These are phyloP conservation scores for Cyclophora albipunctata DNA, from an alignment of 2,888 invertebrate species.

Conservation along the genomic window DNA sequence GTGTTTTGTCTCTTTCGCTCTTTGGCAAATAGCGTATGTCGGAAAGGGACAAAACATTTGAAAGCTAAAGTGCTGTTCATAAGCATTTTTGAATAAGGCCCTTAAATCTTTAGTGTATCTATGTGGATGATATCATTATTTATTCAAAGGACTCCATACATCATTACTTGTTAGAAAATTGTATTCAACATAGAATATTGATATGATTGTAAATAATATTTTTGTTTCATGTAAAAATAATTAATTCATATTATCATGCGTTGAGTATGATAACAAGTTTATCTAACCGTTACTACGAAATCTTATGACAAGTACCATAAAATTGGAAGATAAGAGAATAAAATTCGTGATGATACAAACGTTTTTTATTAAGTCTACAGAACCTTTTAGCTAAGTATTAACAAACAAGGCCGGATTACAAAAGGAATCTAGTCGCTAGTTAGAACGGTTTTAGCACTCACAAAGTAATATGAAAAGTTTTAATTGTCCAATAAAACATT, in stretches of 20 bases:
- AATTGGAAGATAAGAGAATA: conserved; percentile 63
- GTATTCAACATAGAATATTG: neutral
- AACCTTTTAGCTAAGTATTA: neutral
- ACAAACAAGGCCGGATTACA: neutral
- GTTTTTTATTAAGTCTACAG: conserved; percentile 13
- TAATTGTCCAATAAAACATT: conserved; percentile 14
- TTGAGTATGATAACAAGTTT: conserved; percentile 54
- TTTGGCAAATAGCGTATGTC: no score
- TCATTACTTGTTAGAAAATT: conserved; percentile 1
- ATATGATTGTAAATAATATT: conserved; percentile 18
- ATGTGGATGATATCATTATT: neutral
- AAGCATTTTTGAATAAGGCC: neutral
- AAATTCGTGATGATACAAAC: conserved; percentile 44
- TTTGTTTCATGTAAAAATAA: conserved; percentile 31
- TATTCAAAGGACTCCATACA: neutral
- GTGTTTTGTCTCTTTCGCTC: no score
- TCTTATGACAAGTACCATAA: conserved; percentile 70
- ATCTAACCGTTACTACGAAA: conserved; percentile 67
- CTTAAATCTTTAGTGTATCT: neutral
- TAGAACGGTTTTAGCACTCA: neutral
- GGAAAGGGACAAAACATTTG: no score
- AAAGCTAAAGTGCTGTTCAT: no score
- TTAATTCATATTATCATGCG: conserved; percentile 37
- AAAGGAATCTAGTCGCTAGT: neutral
- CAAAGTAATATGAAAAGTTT: conserved; percentile 1